Evolutionary conservation across 2,797 vertebrate genomes (phyloP), one percentile per base, ranked within the genome.

Genomic region (Trematomus bernacchii): DNA sequence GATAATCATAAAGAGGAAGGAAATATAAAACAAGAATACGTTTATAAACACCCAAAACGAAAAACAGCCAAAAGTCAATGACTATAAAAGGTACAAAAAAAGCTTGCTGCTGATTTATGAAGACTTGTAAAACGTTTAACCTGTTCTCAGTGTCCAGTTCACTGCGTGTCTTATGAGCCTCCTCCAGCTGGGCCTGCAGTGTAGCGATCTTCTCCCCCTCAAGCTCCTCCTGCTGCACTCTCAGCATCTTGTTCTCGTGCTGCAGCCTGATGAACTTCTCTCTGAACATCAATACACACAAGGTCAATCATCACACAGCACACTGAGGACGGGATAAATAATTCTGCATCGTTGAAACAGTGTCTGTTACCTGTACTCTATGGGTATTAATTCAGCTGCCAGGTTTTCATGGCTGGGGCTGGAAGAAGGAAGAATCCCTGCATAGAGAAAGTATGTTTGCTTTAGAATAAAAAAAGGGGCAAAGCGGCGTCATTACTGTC

Each of bases 211-310:
- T 96, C 58, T 97, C 95, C 0, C 95, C 97, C 92, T 98, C 97
- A 0, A 83, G 96, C 3, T 97, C 97, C 66, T 98, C 97, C 92
- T 97, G 97, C 81, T 99, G 95, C 70, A 99, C 92, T 1, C 95
- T 94, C 46, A 99, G 94, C 97, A 99, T 99, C 93, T 98, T 99
- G 86, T 99, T 99, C 91, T 99, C 98, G 79, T 99, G 98, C 85
- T 98, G 97, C 82, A 99, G 93, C 54, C 93, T 92, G 88, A 99
- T 98, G 89, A 99, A 98, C 93, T 96, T 97, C 67, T 99, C 97
- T 85, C 98, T 99, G 76, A 53, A 78, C 6, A 78, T 15, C 37
- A 51, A 53, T 21, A 65, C 1, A 75, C 3, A 69, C n/a, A 64
- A 48, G 51, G 27, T 53, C 58, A 64, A 18, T 10, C 18, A 46